Conservation (phyloP, 2,797 vertebrate species). For the Synanceia verrucosa region DNA sequence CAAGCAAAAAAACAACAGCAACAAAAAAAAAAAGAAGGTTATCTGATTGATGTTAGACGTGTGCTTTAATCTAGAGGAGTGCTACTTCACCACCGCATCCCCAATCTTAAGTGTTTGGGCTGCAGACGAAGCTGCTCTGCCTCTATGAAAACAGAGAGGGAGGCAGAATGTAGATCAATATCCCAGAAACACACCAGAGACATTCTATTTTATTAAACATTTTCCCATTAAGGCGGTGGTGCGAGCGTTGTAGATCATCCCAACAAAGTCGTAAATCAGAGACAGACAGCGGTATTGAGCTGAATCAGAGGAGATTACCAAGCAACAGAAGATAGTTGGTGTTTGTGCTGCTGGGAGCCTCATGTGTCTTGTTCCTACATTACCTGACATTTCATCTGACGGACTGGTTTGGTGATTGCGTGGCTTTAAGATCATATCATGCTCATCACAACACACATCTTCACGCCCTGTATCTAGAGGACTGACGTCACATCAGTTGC, state of each 20-base stretch:
- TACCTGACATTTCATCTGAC: slow-evolving; percentile 13
- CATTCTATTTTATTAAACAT: slow-evolving; percentile 83
- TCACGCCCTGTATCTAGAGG: no score
- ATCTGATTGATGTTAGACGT: slow-evolving; percentile 76
- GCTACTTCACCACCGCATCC: slow-evolving; percentile 63
- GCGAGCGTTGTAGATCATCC: slow-evolving; percentile 73
- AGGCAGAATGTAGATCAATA: slow-evolving; percentile 78
- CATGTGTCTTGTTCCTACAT: slow-evolving; percentile 45
- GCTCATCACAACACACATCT: slow-evolving; percentile 1
- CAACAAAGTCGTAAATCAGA: slow-evolving; percentile 81
- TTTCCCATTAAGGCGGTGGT: slow-evolving; percentile 77
- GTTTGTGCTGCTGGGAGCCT: slow-evolving; percentile 33
- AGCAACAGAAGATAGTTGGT: slow-evolving; percentile 59
- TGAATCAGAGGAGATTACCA: slow-evolving; percentile 68
- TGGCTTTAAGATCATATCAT: neutral
- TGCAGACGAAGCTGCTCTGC: slow-evolving; percentile 51
- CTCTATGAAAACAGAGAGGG: slow-evolving; percentile 66
- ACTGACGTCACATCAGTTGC: no score
- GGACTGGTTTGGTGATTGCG: slow-evolving; percentile 1
- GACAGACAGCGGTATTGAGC: slow-evolving; percentile 53
- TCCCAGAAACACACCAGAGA: slow-evolving; percentile 74
- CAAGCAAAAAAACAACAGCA: slow-evolving; percentile 18
- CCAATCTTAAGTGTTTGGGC: slow-evolving; percentile 64
- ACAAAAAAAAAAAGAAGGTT: slow-evolving; percentile 42
- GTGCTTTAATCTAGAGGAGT: slow-evolving; percentile 79